Evolutionary conservation across 2,113 vertebrate species (phyloP).

Genomic region (Dromaius novaehollandiae): DNA sequence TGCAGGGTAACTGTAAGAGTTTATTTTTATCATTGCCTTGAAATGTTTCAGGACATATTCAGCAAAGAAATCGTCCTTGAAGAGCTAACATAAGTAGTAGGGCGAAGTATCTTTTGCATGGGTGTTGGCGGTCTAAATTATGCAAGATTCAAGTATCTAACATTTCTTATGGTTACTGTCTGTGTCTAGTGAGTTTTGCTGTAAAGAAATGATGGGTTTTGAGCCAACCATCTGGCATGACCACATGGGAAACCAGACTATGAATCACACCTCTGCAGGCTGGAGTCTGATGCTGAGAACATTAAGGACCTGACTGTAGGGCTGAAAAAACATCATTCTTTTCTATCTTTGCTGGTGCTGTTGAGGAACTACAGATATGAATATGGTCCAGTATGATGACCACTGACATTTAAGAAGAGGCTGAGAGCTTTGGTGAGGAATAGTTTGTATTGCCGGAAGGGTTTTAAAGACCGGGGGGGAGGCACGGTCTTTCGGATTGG

Average conservation of each 20-base stretch:
- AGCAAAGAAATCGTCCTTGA: conserved; percentile 13
- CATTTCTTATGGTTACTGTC: conserved; percentile 67
- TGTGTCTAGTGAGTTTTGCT: conserved; percentile 61
- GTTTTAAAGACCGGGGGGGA: neutral
- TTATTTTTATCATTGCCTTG: neutral
- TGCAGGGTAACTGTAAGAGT: neutral
- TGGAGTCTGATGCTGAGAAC: conserved; percentile 63
- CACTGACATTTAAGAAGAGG: neutral
- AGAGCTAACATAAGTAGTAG: conserved; percentile 33
- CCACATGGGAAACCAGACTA: conserved; percentile 70
- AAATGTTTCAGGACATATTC: conserved; percentile 17
- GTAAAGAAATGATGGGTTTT: conserved; percentile 54
- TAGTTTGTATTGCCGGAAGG: neutral
- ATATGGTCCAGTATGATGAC: neutral
- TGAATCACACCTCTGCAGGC: conserved; percentile 68
- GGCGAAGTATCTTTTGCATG: conserved; percentile 40
- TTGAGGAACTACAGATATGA: neutral
- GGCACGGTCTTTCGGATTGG: too few relatives aligned
- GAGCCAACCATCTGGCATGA: conserved; percentile 62
- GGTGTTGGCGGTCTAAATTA: conserved; percentile 50
- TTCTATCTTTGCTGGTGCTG: neutral
- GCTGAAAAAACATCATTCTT: neutral
- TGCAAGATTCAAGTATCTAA: conserved; percentile 16
- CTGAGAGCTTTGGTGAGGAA: neutral
- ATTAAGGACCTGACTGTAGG: conserved; percentile 41